phyloP scores from a whole-genome alignment of 2,113 vertebrate genomes.

The Chrysemys picta region DNA sequence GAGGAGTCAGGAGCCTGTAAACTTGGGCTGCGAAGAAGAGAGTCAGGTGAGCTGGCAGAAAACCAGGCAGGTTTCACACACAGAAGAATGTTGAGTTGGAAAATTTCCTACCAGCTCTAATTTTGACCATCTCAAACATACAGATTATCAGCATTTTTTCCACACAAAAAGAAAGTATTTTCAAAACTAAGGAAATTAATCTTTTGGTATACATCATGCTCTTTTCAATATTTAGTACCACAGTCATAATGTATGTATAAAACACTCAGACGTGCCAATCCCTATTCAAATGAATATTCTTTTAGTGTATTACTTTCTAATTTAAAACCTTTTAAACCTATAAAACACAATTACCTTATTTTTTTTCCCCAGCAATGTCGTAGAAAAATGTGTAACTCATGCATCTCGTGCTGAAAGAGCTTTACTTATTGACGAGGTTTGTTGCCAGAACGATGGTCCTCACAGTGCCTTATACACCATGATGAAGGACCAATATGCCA shows the following conservation, averaged over 20 bases:
- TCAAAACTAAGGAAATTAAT: neutral
- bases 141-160: neutral
- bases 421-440: slow-evolving; percentile 96
- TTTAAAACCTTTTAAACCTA: neutral
- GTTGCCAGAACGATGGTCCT: slow-evolving; percentile 97
- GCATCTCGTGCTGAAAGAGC: slow-evolving; percentile 96
- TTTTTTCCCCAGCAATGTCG: slow-evolving; percentile 88
- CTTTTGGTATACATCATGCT: neutral
- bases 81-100: neutral
- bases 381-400: slow-evolving; percentile 98
- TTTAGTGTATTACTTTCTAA: no score
- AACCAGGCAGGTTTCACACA: neutral
- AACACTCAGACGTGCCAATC: neutral
- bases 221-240: neutral
- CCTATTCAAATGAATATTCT: neutral
- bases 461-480: slow-evolving; percentile 99
- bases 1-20: neutral
- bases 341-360: neutral
- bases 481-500: slow-evolving; percentile 99
- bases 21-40: neutral
- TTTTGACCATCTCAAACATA: neutral
- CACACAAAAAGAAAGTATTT: neutral
- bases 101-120: neutral
- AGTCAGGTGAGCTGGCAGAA: neutral
- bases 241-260: neutral